Conservation (phyloP, 2,113 vertebrate genomes). For the Herpailurus yagouaroundi region DNA sequence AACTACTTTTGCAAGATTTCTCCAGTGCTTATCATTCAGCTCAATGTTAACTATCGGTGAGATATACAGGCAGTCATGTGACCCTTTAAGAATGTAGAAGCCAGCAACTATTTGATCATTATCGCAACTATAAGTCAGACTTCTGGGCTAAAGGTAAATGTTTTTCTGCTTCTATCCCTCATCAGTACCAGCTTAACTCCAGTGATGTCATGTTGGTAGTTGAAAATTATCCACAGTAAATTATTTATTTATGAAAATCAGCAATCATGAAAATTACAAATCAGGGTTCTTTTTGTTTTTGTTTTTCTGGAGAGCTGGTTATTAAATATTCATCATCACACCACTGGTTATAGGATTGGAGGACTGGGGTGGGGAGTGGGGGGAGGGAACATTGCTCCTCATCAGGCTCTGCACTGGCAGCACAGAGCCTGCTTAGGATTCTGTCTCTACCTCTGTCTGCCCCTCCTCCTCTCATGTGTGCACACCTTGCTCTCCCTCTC, state of each 20-base stretch:
- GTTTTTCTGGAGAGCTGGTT: not conserved
- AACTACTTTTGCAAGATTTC: not conserved
- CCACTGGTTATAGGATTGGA: not conserved
- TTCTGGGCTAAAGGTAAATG: not conserved
- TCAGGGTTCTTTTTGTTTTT: not conserved
- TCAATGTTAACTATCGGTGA: not conserved
- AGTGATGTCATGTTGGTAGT: not conserved
- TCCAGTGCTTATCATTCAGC: not conserved
- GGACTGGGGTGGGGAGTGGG: too few species aligned
- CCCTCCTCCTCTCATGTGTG: too few species aligned
- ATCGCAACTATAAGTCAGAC: not conserved
- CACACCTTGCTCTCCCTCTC: too few species aligned
- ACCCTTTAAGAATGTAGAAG: not conserved
- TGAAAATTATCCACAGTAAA: not conserved
- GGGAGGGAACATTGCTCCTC: not conserved
- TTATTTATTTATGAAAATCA: not conserved
- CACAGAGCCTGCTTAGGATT: too few species aligned
- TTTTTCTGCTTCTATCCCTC: not conserved
- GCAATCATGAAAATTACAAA: not conserved
- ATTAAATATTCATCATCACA: slow-evolving; percentile 1
- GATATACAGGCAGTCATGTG: not conserved
- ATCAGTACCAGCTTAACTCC: not conserved
- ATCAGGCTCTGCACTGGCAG: too few species aligned
- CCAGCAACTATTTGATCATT: not conserved
- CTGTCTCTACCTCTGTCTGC: too few species aligned